A percentile compares a stretch with the other conserved stretches of the same genome.
These are phyloP conservation scores for Eulemur macaco DNA, from an alignment of 2,113 vertebrate genomes.

Conservation along the genomic window DNA sequence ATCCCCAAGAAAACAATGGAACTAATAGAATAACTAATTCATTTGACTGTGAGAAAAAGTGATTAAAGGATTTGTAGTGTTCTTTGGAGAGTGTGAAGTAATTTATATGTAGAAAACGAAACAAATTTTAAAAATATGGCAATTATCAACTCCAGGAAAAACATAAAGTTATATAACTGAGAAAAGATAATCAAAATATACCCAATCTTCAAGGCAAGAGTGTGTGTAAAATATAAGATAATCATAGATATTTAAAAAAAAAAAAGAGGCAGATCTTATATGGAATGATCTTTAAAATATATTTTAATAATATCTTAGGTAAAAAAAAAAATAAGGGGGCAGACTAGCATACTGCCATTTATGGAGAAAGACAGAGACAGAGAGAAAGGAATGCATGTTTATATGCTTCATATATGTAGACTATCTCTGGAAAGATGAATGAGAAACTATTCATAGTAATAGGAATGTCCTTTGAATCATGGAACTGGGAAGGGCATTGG, in stretches of 20 bases:
- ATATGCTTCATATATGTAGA: not conserved
- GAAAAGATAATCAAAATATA: not conserved
- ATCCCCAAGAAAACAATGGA: not conserved
- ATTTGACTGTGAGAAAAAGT: not conserved
- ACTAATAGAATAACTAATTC: not conserved
- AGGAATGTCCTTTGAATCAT: not conserved
- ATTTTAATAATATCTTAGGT: not conserved
- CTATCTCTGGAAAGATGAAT: not conserved
- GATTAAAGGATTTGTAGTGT: not conserved
- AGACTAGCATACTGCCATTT: not conserved
- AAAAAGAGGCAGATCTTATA: not conserved
- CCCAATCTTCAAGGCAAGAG: not conserved
- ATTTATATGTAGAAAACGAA: not conserved
- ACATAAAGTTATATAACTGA: not conserved
- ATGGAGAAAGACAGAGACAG: not conserved
- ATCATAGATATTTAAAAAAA: not conserved
- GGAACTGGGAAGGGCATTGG: not conserved
- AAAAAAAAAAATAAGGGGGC: not conserved
- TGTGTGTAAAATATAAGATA: not conserved
- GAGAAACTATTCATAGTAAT: not conserved
- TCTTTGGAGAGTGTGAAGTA: not conserved
- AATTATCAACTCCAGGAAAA: constrained; percentile 19
- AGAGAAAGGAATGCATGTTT: not conserved
- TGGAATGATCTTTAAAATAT: not conserved
- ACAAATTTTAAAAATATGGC: not conserved